These are phyloP conservation scores for Amiota mariae DNA, from an alignment of 2,888 invertebrate genomes.

Conservation along the genomic window DNA sequence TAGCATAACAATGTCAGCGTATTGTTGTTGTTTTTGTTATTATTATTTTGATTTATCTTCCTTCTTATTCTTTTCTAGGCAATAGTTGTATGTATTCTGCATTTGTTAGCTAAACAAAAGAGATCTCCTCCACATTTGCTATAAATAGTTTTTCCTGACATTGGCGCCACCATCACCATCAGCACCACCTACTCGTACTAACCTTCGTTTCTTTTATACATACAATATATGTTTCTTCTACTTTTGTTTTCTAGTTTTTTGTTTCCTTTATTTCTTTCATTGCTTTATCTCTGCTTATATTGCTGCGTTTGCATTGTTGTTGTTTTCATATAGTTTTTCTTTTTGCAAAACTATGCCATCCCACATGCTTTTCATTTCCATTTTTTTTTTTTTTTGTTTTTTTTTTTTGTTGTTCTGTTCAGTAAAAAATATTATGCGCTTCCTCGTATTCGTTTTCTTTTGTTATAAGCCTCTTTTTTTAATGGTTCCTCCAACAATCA, in stretches of 20 bases:
- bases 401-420: not conserved
- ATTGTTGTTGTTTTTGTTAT: not conserved
- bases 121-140: not conserved
- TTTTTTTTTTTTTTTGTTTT: not conserved
- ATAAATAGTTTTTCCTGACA: conserved; percentile 9
- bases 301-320: not conserved
- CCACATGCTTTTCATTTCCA: not conserved
- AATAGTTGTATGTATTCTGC: not conserved
- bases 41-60: not conserved
- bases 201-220: not conserved
- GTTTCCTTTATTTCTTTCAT: not conserved
- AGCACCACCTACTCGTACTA: not conserved
- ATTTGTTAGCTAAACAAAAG: conserved; percentile 14
- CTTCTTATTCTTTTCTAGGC: too few species aligned
- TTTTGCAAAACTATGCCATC: not conserved
- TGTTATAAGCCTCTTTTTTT: conserved; percentile 18
- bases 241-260: not conserved
- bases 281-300: not conserved
- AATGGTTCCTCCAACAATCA: too few species aligned
- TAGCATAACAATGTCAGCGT: too few species aligned
- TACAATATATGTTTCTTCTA: not conserved
- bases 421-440: not conserved
- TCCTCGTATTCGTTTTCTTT: conserved; percentile 9
- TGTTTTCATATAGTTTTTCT: not conserved
- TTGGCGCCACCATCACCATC: not conserved